Conservation (phyloP, 2,888 invertebrate species). For the Netelia inedita region DNA sequence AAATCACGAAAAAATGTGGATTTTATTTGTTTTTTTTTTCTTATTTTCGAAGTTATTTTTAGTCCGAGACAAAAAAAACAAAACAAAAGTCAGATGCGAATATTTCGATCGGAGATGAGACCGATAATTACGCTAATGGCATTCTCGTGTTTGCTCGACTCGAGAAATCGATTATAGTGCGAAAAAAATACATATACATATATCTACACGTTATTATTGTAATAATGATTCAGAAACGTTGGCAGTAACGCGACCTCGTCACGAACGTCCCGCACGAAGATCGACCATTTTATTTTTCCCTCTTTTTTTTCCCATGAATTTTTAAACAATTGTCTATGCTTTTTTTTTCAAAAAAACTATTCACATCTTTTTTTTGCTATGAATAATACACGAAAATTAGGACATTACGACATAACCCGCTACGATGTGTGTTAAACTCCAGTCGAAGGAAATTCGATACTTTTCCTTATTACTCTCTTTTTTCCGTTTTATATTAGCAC, state of each 20-base stretch:
- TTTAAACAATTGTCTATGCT: background rate
- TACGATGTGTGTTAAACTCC: conserved; percentile 38
- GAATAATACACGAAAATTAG: conserved; percentile 12
- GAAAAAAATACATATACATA: background rate
- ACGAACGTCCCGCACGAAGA: conserved; percentile 71
- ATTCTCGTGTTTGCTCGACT: conserved; percentile 22
- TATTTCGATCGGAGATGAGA: conserved; percentile 2
- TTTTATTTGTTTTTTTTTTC: conserved; percentile 9
- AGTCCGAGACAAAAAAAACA: conserved; percentile 7
- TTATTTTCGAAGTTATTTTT: background rate
- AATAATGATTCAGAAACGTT: conserved; percentile 33
- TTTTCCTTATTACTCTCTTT: conserved; percentile 30
- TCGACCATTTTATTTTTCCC: background rate
- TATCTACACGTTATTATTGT: conserved; percentile 7
- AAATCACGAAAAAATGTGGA: background rate
- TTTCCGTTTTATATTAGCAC: conserved; percentile 45
- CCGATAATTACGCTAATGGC: conserved; percentile 25
- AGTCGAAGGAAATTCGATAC: conserved; percentile 30
- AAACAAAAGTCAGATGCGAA: conserved; percentile 10
- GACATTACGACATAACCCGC: conserved; percentile 36
- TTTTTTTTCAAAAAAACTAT: background rate
- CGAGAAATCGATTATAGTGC: conserved; percentile 21
- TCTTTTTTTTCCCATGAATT: background rate
- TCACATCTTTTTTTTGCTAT: background rate
- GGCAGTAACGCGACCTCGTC: conserved; percentile 71